Percentiles rank a stretch among this genome's conserved stretches.
phyloP scores from a whole-genome alignment of 2,888 invertebrate genomes.

The Corythucha ciliata region DNA sequence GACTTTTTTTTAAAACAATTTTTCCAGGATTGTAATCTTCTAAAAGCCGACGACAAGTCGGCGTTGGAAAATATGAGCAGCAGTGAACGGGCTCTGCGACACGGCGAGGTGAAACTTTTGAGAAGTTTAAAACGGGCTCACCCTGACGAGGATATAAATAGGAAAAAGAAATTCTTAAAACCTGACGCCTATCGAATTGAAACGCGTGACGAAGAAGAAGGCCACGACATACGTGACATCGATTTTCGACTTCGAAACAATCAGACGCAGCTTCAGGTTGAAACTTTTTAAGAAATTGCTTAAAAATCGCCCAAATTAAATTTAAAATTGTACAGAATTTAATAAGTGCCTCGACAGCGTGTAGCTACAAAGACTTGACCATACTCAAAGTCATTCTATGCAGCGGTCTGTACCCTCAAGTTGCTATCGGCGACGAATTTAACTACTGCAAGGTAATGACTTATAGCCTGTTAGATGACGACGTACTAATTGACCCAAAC shows the following conservation, averaged over 20 bases:
- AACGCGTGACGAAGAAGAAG: constrained; percentile 47
- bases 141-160: constrained; percentile 54
- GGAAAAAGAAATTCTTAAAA: constrained; percentile 65
- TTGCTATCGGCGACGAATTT: constrained; percentile 88
- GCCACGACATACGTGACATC: constrained; percentile 69
- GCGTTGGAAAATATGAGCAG: constrained; percentile 38
- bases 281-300: not conserved
- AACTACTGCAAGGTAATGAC: constrained; percentile 80
- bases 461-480: no score
- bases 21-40: no score
- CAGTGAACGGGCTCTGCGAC: constrained; percentile 67
- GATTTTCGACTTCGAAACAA: constrained; percentile 79
- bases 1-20: no score
- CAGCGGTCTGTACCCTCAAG: constrained; percentile 90
- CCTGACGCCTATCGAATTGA: constrained; percentile 59
- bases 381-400: constrained; percentile 73
- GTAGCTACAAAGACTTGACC: constrained; percentile 56
- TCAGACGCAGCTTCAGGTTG: constrained; percentile 57
- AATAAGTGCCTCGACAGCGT: constrained; percentile 53
- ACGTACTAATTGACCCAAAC: not conserved
- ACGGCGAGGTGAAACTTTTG: constrained; percentile 82
- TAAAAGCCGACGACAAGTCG: no score
- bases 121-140: constrained; percentile 66
- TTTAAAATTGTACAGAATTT: no score
- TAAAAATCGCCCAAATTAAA: constrained; percentile 24